Percentiles rank a stretch among this genome's conserved stretches.
phyloP scores from a whole-genome alignment of 2,888 invertebrate genomes.

The Lepidochrysops patricia region DNA sequence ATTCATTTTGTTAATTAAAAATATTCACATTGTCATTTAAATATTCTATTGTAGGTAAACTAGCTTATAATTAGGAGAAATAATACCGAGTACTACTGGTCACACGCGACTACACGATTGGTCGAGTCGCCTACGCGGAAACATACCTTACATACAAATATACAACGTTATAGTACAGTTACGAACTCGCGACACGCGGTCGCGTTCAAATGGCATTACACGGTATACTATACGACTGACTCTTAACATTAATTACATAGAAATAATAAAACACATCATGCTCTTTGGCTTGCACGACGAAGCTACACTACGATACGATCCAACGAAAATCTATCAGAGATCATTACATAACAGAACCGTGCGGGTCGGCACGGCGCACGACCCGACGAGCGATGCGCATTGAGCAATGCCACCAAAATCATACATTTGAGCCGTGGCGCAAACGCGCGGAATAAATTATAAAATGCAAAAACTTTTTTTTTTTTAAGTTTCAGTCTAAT shows the following conservation, averaged over 20 bases:
- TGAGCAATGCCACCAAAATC: constrained; percentile 29
- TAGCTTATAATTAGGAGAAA: constrained; percentile 72
- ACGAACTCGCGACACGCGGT: constrained; percentile 59
- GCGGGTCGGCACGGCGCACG: constrained; percentile 30
- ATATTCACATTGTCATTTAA: constrained; percentile 79
- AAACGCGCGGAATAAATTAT: constrained; percentile 27
- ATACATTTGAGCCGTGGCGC: constrained; percentile 43
- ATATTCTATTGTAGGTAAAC: constrained; percentile 76
- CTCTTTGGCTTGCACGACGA: constrained; percentile 74
- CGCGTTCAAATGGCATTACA: constrained; percentile 69
- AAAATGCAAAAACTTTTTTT: constrained; percentile 25
- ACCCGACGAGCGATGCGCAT: constrained; percentile 26
- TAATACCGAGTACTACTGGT: constrained; percentile 70
- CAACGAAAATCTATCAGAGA: constrained; percentile 61
- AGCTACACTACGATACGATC: constrained; percentile 51
- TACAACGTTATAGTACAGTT: constrained; percentile 68
- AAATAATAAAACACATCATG: constrained; percentile 72
- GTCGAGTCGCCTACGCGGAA: constrained; percentile 67
- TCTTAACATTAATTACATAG: constrained; percentile 63
- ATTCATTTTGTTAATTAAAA: constrained; percentile 79
- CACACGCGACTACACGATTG: constrained; percentile 62
- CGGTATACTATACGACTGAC: constrained; percentile 61
- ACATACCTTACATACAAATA: constrained; percentile 69
- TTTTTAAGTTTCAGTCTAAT: constrained; percentile 59
- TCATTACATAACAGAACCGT: constrained; percentile 57